phyloP scores from a whole-genome alignment of 2,888 invertebrate species.

The Phyto melanocephala region DNA sequence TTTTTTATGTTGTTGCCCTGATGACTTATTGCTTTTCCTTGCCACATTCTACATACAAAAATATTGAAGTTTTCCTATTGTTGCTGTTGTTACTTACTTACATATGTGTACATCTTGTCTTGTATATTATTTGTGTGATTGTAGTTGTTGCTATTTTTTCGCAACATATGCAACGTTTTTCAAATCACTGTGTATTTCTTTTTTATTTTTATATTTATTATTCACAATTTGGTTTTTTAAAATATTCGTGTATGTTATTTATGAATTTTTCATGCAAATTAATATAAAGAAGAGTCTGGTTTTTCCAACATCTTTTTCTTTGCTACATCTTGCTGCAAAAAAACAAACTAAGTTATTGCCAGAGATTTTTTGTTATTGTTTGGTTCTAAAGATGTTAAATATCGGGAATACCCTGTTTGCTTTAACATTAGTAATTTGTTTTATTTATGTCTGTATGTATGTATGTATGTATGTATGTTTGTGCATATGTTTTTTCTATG shows the following conservation, averaged over 20 bases:
- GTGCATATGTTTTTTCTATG: neutral
- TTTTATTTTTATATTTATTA: neutral
- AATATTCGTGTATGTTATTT: slow-evolving; percentile 61
- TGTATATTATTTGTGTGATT: neutral
- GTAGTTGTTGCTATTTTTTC: slow-evolving; percentile 11
- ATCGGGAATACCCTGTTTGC: neutral
- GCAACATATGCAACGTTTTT: slow-evolving; percentile 63
- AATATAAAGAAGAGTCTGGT: slow-evolving; percentile 55
- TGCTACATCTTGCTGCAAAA: neutral
- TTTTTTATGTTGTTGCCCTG: slow-evolving; percentile 29
- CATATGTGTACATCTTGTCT: slow-evolving; percentile 32
- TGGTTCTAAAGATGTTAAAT: neutral
- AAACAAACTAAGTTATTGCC: slow-evolving; percentile 13
- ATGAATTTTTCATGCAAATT: slow-evolving; percentile 65
- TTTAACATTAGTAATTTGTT: slow-evolving; percentile 11
- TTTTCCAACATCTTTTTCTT: neutral
- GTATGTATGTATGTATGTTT: neutral
- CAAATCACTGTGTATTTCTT: slow-evolving; percentile 19
- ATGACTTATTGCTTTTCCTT: slow-evolving; percentile 61
- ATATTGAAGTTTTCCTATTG: neutral
- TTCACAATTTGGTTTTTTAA: slow-evolving; percentile 17
- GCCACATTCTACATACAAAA: slow-evolving; percentile 34
- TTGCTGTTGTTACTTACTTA: slow-evolving; percentile 19
- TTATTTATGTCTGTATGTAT: neutral
- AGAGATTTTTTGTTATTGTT: slow-evolving; percentile 6